Conservation (phyloP, 2,113 vertebrate genomes). For the Psittacus erithacus region DNA sequence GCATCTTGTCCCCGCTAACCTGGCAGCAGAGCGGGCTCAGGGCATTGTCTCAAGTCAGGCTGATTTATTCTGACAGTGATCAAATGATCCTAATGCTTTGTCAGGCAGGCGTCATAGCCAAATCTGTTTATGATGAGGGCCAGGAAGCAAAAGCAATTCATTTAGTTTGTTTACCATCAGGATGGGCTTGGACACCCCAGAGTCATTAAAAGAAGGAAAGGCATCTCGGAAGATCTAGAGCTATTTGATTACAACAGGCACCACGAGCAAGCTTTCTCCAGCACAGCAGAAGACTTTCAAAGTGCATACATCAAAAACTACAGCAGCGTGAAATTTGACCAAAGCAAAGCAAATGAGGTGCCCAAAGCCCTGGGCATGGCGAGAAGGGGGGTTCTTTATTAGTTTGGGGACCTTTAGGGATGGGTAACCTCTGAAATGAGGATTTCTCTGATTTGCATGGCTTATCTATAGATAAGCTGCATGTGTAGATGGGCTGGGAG, state of each 20-base stretch:
- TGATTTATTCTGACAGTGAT: slow-evolving; percentile 41
- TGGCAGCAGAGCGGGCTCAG: background rate
- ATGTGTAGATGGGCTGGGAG: background rate
- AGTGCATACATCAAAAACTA: slow-evolving; percentile 35
- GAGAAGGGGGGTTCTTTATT: background rate
- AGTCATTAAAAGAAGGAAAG: slow-evolving; percentile 15
- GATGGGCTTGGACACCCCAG: background rate
- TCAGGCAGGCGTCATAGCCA: slow-evolving; percentile 26
- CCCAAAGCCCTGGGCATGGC: background rate
- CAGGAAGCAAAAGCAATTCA: slow-evolving; percentile 33
- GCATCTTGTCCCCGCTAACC: background rate
- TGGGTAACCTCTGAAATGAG: slow-evolving; percentile 21
- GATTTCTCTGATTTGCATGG: background rate
- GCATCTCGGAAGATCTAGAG: background rate
- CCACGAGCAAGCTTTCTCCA: background rate
- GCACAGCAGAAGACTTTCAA: slow-evolving; percentile 8
- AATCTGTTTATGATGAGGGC: background rate
- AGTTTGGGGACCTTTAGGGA: slow-evolving; percentile 35
- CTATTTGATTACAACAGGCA: slow-evolving; percentile 23
- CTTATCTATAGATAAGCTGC: background rate
- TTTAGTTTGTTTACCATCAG: slow-evolving; percentile 34
- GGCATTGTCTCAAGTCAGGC: background rate
- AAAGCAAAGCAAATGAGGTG: slow-evolving; percentile 47
- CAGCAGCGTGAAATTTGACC: slow-evolving; percentile 46
- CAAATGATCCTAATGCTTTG: slow-evolving; percentile 30